phyloP scores from a whole-genome alignment of 1,140 invertebrate genomes.

The Dryas iulia region DNA sequence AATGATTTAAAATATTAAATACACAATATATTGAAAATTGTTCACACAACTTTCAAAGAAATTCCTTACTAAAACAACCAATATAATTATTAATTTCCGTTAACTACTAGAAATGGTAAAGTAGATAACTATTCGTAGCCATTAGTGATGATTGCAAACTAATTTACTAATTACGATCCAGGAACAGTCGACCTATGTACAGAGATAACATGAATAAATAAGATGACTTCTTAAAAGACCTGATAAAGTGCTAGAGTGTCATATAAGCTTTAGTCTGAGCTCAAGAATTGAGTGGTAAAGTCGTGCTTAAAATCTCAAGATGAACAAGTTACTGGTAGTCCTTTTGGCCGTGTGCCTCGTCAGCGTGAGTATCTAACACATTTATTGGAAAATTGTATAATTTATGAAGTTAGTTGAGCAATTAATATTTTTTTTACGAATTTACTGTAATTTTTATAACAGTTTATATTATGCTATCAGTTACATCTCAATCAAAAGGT shows the following conservation, averaged over 20 bases:
- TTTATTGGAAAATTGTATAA: no score
- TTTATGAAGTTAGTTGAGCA: no score
- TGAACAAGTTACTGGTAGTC: conserved; percentile 47
- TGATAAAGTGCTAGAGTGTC: conserved; percentile 25
- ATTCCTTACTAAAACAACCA: neutral
- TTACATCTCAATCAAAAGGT: no score
- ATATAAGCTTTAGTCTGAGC: conserved; percentile 20
- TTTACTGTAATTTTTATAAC: neutral
- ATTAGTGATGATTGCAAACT: conserved; percentile 39
- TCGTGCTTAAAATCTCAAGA: conserved; percentile 33
- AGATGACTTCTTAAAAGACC: conserved; percentile 13
- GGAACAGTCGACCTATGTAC: conserved; percentile 38
- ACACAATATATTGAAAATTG: neutral
- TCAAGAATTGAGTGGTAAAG: conserved; percentile 23
- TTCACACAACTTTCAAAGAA: neutral
- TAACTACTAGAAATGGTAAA: conserved; percentile 13
- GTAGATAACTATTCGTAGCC: conserved; percentile 17
- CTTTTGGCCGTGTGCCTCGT: conserved; percentile 50
- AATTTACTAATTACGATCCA: conserved; percentile 44
- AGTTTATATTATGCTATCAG: no score
- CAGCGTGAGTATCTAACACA: conserved; percentile 44
- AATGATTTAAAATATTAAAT: neutral
- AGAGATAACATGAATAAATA: conserved; percentile 41
- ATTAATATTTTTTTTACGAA: neutral
- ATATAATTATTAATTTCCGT: neutral